phyloP scores from a whole-genome alignment of 1,140 invertebrate species.

The Drosophila saltans region DNA sequence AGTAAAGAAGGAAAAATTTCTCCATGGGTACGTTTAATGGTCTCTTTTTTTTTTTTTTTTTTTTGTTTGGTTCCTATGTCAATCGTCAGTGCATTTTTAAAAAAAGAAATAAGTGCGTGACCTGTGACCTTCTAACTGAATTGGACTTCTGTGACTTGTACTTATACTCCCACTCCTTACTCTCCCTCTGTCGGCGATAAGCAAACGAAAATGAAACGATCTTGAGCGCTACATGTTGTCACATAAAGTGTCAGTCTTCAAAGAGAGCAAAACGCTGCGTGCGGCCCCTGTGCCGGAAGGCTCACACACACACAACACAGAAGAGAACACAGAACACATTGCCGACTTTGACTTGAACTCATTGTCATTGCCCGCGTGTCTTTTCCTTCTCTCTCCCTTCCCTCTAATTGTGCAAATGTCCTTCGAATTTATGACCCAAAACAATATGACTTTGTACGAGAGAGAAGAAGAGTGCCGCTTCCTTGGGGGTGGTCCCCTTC shows the following conservation, averaged over 20 bases:
- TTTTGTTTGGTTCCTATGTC: constrained; percentile 29
- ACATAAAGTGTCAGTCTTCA: constrained; percentile 79
- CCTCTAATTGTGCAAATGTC: constrained; percentile 72
- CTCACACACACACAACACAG: constrained; percentile 20
- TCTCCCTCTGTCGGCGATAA: constrained; percentile 45
- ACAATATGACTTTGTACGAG: constrained; percentile 38
- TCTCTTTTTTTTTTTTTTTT: constrained; percentile 30
- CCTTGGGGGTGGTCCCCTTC: constrained; percentile 58
- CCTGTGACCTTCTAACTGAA: constrained; percentile 46
- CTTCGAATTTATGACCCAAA: constrained; percentile 72
- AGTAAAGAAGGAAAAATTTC: constrained; percentile 40
- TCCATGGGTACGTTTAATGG: constrained; percentile 49
- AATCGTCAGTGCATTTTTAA: constrained; percentile 66
- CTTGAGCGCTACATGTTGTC: constrained; percentile 68
- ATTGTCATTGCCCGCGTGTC: constrained; percentile 57
- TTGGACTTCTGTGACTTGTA: constrained; percentile 17
- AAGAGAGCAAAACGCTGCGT: constrained; percentile 63
- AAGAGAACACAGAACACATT: neutral
- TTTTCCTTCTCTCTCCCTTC: neutral
- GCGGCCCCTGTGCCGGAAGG: constrained; percentile 49
- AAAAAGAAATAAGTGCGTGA: constrained; percentile 51
- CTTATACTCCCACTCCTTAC: constrained; percentile 9
- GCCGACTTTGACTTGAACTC: constrained; percentile 28
- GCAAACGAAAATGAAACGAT: constrained; percentile 26
- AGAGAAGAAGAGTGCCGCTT: constrained; percentile 40